Base-by-base conservation (phyloP, 2,888 invertebrate species). In the Caenorhabditis becei region DNA sequence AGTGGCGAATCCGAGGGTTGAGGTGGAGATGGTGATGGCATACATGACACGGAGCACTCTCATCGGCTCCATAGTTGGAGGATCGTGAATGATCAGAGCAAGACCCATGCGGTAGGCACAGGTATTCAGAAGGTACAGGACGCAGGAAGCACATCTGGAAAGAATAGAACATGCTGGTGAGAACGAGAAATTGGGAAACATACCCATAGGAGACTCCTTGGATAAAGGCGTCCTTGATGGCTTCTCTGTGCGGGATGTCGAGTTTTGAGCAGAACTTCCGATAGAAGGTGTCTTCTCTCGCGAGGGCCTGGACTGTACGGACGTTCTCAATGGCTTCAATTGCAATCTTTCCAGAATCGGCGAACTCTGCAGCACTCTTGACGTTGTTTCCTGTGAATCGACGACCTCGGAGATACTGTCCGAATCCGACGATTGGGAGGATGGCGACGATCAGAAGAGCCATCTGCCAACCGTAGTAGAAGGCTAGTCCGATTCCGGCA, bases 401-500 rank as follows among this genome's bases (percentile, higher is more conserved):
- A 20, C 85, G 77, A 23, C 83, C 83, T 47, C 86, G 70, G 32
- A 86, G 77, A 28, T 77, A 81, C 53, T 85, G 84, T 37, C 85
- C 86, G 44, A 86, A 72, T 0, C 83, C 85, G 20, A 87, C 70
- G 62, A 92, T 85, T 10, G 92, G 92, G 14, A 92, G 86, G 65
- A 92, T 91, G 1, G 89, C 91, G 10, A 92, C 74, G 26, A 92
- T 90, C 32, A 92, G 89, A 11, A 92, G 86, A 1, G 92, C 92
- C 84, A 93, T 89, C 83, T 92, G 91, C 92, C 92, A 93, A 58
- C 92, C 92, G 83, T 91, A 92, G 66, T 91, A 85, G 85, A 93
- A 92, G 0, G 92, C 92, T 28, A 88, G 83, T 16, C 74, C 81
- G n/a, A 88, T 84, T 28, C 88, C 88, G 37, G 83, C 80, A 18